phyloP scores from a whole-genome alignment of 2,113 vertebrate species.

The Zosterops borbonicus region DNA sequence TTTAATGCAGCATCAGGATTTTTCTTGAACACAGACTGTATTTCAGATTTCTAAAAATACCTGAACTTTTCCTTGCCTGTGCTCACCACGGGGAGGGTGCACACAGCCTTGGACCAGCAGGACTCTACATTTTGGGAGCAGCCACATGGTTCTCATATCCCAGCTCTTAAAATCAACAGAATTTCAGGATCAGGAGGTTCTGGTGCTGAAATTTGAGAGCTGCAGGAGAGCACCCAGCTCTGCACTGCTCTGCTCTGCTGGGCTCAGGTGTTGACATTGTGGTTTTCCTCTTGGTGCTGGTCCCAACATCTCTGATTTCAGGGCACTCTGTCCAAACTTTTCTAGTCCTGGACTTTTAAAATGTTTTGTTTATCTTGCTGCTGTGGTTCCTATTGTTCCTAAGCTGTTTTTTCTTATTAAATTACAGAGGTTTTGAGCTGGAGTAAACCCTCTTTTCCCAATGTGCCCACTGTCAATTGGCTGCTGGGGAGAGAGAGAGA shows the following conservation, averaged over 20 bases:
- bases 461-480: background rate
- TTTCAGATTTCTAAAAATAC: background rate
- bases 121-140: background rate
- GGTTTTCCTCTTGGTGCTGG: background rate
- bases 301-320: slow-evolving; percentile 19
- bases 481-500: background rate
- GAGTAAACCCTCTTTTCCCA: slow-evolving; percentile 20
- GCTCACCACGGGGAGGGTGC: background rate
- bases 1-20: background rate
- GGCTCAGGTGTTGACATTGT: background rate
- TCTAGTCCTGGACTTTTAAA: background rate
- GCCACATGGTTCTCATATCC: fast-evolving
- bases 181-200: background rate
- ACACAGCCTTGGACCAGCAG: background rate
- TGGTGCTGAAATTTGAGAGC: background rate
- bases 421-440: background rate
- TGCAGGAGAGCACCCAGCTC: background rate
- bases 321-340: background rate
- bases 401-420: slow-evolving; percentile 26
- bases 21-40: background rate
- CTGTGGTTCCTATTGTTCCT: slow-evolving; percentile 12
- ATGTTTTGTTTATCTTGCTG: background rate
- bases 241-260: background rate
- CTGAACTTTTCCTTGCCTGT: background rate
- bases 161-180: background rate